Evolutionary conservation across 53 echinoderm and acorn worm species (phyloP).

Genomic region (Echinometra lucunter): DNA sequence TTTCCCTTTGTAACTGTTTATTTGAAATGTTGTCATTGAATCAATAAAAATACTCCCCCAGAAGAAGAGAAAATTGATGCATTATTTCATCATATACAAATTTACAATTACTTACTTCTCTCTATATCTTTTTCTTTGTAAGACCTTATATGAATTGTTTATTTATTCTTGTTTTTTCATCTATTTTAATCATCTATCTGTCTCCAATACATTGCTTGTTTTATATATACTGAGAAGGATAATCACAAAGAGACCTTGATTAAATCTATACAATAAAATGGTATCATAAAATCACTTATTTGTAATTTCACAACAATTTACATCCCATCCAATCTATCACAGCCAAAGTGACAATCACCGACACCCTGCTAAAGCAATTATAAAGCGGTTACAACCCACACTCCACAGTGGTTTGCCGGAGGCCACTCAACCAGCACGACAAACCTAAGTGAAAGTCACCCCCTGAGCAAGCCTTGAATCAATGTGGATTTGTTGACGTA

Average conservation of each 20-base stretch:
- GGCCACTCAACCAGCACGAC: constrained; percentile 4
- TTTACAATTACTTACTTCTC: neutral
- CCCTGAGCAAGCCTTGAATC: neutral
- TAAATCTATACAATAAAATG: neutral
- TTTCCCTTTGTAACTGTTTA: too few relatives aligned
- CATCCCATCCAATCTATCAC: neutral
- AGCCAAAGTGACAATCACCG: neutral
- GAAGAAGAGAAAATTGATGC: neutral
- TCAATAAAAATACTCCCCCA: neutral
- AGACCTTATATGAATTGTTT: neutral
- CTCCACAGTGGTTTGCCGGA: neutral
- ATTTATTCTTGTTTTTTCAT: neutral
- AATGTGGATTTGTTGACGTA: constrained; percentile 11
- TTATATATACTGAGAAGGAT: too few relatives aligned
- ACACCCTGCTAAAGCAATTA: constrained; percentile 19
- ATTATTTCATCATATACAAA: neutral
- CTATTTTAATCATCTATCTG: neutral
- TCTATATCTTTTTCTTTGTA: neutral
- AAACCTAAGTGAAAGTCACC: constrained; percentile 7
- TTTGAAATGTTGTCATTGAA: neutral
- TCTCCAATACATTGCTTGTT: neutral
- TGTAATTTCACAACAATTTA: neutral
- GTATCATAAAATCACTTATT: neutral
- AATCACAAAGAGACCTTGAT: neutral
- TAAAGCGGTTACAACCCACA: neutral